A percentile compares a stretch with the other conserved stretches of the same genome.
Conservation (phyloP, 2,888 invertebrate genomes). For the Parnassius mnemosyne region DNA sequence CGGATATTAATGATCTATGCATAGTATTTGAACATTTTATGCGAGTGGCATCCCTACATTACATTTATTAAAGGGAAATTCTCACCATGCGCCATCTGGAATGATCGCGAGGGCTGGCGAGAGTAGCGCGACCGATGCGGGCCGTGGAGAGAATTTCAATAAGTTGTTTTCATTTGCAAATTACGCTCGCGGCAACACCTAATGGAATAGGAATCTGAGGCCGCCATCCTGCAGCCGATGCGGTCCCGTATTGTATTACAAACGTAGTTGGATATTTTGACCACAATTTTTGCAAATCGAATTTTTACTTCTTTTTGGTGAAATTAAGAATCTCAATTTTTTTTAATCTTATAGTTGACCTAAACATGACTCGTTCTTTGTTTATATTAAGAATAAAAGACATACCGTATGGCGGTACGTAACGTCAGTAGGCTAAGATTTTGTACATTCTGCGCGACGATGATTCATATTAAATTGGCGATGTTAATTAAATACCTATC, state of each 20-base stretch:
- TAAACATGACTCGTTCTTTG: too few relatives aligned
- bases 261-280: constrained; percentile 31
- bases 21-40: not conserved
- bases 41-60: constrained; percentile 10
- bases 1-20: too few relatives aligned
- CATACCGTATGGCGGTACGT: too few relatives aligned
- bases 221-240: constrained; percentile 42
- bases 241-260: constrained; percentile 64
- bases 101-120: constrained; percentile 29
- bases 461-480: too few relatives aligned
- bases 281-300: constrained; percentile 1
- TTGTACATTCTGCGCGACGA: too few relatives aligned
- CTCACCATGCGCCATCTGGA: constrained; percentile 46
- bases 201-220: constrained; percentile 73
- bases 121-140: constrained; percentile 42
- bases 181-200: constrained; percentile 74
- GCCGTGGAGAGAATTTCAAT: constrained; percentile 76
- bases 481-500: too few relatives aligned
- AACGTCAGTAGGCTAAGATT: too few relatives aligned
- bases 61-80: constrained; percentile 35
- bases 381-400: too few relatives aligned
- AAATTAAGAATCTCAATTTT: too few relatives aligned
- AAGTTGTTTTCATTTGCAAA: constrained; percentile 81
- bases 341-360: too few relatives aligned
- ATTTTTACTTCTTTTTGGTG: too few relatives aligned